phyloP scores from a whole-genome alignment of 1,140 invertebrate species.

The Nasonia longicornis region DNA sequence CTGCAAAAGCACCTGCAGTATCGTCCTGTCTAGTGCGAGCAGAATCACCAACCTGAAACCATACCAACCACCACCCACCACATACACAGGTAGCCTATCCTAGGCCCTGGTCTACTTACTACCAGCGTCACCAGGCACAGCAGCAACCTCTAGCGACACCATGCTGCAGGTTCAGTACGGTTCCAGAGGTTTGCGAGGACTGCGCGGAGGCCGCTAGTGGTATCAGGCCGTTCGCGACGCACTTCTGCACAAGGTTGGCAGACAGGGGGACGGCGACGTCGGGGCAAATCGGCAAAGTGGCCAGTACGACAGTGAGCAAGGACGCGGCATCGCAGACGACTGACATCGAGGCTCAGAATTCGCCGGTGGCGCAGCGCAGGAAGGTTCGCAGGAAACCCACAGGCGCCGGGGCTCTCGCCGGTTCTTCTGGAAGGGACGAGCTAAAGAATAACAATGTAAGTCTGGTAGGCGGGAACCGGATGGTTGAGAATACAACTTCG shows the following conservation, averaged over 20 bases:
- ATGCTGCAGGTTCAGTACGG: conserved; percentile 59
- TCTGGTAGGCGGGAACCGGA: not conserved
- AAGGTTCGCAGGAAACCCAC: conserved; percentile 51
- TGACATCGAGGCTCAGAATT: conserved; percentile 61
- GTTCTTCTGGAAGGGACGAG: conserved; percentile 47
- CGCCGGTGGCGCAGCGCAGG: conserved; percentile 50
- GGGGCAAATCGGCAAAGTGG: conserved; percentile 15
- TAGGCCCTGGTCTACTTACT: conserved; percentile 59
- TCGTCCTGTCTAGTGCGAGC: conserved; percentile 68
- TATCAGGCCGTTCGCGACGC: conserved; percentile 58
- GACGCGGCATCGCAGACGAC: conserved; percentile 72
- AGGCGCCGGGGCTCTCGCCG: conserved; percentile 21
- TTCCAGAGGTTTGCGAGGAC: conserved; percentile 66
- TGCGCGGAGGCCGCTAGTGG: conserved; percentile 54
- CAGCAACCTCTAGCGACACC: conserved; percentile 27
- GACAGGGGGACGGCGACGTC: conserved; percentile 52
- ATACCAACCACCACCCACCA: conserved; percentile 33
- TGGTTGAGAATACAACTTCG: not conserved
- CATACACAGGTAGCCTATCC: conserved; percentile 47
- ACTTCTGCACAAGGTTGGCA: conserved; percentile 65
- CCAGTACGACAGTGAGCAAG: conserved; percentile 49
- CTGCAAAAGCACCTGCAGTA: conserved; percentile 79
- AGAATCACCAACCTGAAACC: not conserved
- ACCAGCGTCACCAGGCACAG: conserved; percentile 63
- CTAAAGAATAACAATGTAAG: conserved; percentile 53